Evolutionary conservation across 2,113 vertebrate species (phyloP), one percentile per base, ranked within the genome.

Genomic region (Macaca nemestrina): DNA sequence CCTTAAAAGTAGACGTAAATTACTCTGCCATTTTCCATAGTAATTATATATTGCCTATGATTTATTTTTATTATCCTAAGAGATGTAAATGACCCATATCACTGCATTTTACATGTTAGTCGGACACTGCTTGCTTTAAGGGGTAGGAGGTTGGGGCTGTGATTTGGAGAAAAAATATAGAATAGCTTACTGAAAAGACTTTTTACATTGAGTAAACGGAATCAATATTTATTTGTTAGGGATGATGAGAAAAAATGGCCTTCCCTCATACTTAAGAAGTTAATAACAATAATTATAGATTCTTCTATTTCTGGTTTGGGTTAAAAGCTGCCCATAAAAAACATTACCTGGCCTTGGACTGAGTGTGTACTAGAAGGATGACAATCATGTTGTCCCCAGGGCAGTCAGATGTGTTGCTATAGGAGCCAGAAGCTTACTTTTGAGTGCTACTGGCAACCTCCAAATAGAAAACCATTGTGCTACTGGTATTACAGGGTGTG

Each of bases 21-120:
- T 83, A 91, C 30, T 40, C 8, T 90, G 52, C 38, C 6, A 80
- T 88, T 93, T 93, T 52, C 43, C 81, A 72, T 13, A 43, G 43
- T 83, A 82, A 80, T 92, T 75, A 80, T 75, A 73, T 76, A 94
- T 93, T 55, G 84, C 8, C 67, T 94, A 52, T 90, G 75, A 70
- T 55, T 84, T 83, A 86, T 87, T 82, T 83, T 45, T 90, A 76
- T 88, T 30, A 64, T 20, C 23, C 48, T n/a, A 48, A 72, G 45
- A 88, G n/a, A 75, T 82, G 8, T 18, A 82, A 95, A 86, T 50
- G 73, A 80, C 25, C 59, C 43, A 57, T 80, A 75, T 30, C 20
- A 22, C 73, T 88, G 67, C 10, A 32, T 88, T 93, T 76, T 84
- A 75, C 84, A 73, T 87, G 3, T 95, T 82, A 78, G 11, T 68